Evolutionary conservation across 2,797 vertebrate species (phyloP), one percentile per base, ranked within the genome.

Genomic region (Hephaestus fuliginosus): DNA sequence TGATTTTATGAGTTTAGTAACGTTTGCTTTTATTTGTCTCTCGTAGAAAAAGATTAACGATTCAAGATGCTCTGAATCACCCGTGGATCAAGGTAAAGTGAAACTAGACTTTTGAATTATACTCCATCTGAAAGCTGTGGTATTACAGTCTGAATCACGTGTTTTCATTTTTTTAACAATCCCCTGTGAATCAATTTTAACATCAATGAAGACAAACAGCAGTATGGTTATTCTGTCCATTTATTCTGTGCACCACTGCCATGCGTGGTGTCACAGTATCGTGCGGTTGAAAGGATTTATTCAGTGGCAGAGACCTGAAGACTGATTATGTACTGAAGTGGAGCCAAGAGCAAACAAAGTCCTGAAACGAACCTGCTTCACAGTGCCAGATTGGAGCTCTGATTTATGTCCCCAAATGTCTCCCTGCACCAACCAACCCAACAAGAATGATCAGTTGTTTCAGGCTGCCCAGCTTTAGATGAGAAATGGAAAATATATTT

Each of bases 41-140:
- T 92, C 90, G 68, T 82, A 99, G 98, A 93, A 99, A 97, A 79
- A 95, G 97, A 44, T 95, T 99, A 60, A 97, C 97, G 0, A 98
- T 99, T 83, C 96, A 97, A 93, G 96, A 98, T 76, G 97, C 98
- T 51, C 95, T 99, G 6, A 96, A 93, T 77, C 98, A 99, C 73
- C 96, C 97, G 0, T 99, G 98, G 98, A 99, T 99, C 88, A 98
- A 62, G 95, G 98, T 95, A 89, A 49, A n/a, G 46, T 11, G 93
- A 95, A 90, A 25, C 25, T 25, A 25, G 25, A 25, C 25, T 25
- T 25, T 1, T 25, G 1, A 25, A 25, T 25, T 25, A 25, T 25
- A 25, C 25, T 25, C 25, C 25, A 25, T 25, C 25, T 25, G 25
- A 25, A 25, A 25, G 25, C 25, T 25, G 25, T 39, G 28, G 25